Evolutionary conservation across 2,113 vertebrate genomes (phyloP).

Genomic region (Ornithorhynchus anatinus): DNA sequence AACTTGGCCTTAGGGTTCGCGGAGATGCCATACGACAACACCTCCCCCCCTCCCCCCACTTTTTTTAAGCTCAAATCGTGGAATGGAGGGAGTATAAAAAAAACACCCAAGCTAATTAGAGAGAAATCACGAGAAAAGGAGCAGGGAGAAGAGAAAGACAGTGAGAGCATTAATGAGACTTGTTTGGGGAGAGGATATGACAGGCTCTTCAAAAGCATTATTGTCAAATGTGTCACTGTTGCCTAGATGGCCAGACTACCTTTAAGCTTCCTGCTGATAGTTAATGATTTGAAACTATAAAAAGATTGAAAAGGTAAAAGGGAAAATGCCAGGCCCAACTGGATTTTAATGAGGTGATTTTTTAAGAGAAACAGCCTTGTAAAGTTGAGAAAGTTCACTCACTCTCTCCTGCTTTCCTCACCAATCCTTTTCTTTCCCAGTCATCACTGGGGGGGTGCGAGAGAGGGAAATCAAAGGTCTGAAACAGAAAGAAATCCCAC

Average conservation of each 20-base stretch:
- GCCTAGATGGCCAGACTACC: conserved; percentile 75
- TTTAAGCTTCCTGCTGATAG: conserved; percentile 80
- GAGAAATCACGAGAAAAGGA: conserved; percentile 76
- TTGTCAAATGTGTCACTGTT: conserved; percentile 82
- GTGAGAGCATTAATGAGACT: conserved; percentile 82
- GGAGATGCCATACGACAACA: conserved; percentile 70
- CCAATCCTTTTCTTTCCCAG: conserved; percentile 24
- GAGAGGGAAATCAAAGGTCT: conserved; percentile 41
- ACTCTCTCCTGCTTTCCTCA: neutral
- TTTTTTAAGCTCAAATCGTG: conserved; percentile 61
- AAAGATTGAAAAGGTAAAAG: conserved; percentile 81
- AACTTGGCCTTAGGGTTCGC: conserved; percentile 80
- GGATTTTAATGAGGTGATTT: conserved; percentile 78
- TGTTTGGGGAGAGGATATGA: conserved; percentile 80
- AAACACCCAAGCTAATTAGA: conserved; percentile 80
- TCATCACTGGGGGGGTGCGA: conserved; percentile 40
- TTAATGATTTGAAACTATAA: conserved; percentile 82
- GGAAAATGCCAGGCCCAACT: conserved; percentile 73
- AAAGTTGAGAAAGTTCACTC: conserved; percentile 60
- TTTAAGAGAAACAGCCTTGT: conserved; percentile 38
- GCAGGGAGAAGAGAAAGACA: conserved; percentile 73
- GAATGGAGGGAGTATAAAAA: conserved; percentile 68
- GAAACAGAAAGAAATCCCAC: conserved; percentile 21
- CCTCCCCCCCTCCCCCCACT: conserved; percentile 16
- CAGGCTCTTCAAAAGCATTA: conserved; percentile 83